These are phyloP conservation scores for Melanostoma scalare DNA, from an alignment of 2,888 invertebrate genomes.

Conservation along the genomic window DNA sequence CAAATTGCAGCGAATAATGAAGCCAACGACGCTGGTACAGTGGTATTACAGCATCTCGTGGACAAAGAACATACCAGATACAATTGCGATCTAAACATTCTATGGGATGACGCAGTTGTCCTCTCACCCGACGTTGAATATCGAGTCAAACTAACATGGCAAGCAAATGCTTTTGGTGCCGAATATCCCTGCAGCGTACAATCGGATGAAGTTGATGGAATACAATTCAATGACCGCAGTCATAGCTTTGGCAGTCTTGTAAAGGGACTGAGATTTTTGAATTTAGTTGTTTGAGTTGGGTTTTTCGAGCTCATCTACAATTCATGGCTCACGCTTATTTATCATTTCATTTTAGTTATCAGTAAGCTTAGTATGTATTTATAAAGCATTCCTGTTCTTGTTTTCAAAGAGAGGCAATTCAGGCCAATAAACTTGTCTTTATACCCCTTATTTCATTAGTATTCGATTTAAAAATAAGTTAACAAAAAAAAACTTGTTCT, in stretches of 20 bases:
- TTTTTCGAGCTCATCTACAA: not conserved
- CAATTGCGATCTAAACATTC: conserved; percentile 80
- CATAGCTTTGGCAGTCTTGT: conserved; percentile 79
- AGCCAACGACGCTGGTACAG: conserved; percentile 15
- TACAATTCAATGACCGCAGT: conserved; percentile 78
- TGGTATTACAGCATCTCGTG: conserved; percentile 77
- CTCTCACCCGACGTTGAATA: conserved; percentile 79
- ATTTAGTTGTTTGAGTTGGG: conserved; percentile 74
- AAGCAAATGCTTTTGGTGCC: conserved; percentile 77
- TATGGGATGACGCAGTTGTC: conserved; percentile 77
- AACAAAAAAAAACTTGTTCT: conserved; percentile 40
- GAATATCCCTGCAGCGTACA: conserved; percentile 81
- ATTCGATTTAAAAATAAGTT: not conserved
- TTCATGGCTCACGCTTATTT: conserved; percentile 14
- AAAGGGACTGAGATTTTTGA: conserved; percentile 79
- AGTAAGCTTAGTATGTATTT: not conserved
- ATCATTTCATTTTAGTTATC: conserved; percentile 15
- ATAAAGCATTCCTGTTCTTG: conserved; percentile 1
- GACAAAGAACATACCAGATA: conserved; percentile 78
- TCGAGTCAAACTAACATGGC: conserved; percentile 79
- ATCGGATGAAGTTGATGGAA: conserved; percentile 78
- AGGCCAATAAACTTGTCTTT: conserved; percentile 77
- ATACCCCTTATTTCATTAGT: conserved; percentile 25
- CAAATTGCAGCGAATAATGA: conserved; percentile 48
- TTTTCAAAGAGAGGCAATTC: conserved; percentile 40